Evolutionary conservation across 2,113 vertebrate genomes (phyloP), one percentile per base, ranked within the genome.

Genomic region (Andinoacara biseriatus): DNA sequence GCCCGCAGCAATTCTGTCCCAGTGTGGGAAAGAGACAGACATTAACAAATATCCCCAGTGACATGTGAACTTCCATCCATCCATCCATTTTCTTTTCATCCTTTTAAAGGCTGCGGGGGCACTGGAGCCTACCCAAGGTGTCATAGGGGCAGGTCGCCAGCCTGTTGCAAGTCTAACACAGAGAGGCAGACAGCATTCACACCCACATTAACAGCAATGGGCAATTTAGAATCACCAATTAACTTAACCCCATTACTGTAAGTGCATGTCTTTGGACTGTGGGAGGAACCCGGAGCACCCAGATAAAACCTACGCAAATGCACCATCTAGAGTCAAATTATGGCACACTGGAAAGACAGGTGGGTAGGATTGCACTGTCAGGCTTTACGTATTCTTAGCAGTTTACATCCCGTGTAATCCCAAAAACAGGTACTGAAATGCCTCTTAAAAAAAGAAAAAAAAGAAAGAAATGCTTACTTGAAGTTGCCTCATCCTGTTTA

Each of bases 1-100:
- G 97, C 97, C 89, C 97, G 95, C 81, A 98, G 91, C 90, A 99
- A 94, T 52, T 99, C 98, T 99, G 94, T 1, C 18, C 72, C 58
- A 77, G 26, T 81, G 52, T 78, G 2, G 88, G 59, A 20, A 85
- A 84, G 7, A 86, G 72, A 78, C 14, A 62, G 56, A 57, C 0
- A 77, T 76, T 46, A 49, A 59, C 52, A 78, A 29, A 82, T 22
- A 46, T 43, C n/a, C 1, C 33, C 11, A 58, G 13, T 57, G 40
- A 40, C 14, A 35, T 57, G 43, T 13, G 58, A 61, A 7, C 13
- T 75, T 63, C 33, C 33, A 33, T 33, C 33, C 31, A 31, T 31
- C 31, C 31, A 35, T 35, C 33, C 35, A 38, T 38, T 9, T 38
- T 38, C 35, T 38, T 38, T 8, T 8, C 10, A 10, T 8, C 35